A percentile compares a stretch with the other conserved stretches of the same genome.
Evolutionary conservation across 2,113 vertebrate species (phyloP).

Genomic region (Actenoides hombroni): DNA sequence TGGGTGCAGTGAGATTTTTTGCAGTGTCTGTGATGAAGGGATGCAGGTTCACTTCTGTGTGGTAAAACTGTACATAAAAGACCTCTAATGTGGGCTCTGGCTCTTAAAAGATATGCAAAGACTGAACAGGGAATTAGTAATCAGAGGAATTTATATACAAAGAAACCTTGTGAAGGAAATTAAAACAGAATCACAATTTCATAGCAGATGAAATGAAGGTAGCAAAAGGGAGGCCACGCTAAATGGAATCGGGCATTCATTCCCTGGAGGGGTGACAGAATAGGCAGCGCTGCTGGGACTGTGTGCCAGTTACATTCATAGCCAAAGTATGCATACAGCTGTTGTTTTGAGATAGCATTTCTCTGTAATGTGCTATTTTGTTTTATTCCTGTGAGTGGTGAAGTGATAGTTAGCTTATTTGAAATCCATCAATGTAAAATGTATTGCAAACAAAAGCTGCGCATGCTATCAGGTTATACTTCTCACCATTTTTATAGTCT

Average conservation of each 20-base stretch:
- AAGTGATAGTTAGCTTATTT: constrained; percentile 20
- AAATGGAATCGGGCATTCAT: background rate
- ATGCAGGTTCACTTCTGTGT: background rate
- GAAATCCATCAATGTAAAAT: constrained; percentile 42
- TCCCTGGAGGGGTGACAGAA: background rate
- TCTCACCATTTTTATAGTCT: background rate
- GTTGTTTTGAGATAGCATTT: constrained; percentile 54
- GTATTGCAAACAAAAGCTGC: background rate
- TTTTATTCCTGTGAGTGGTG: constrained; percentile 10
- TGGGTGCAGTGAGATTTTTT: background rate
- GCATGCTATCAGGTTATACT: background rate
- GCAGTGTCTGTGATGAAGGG: background rate
- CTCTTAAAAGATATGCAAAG: background rate
- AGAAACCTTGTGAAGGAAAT: background rate
- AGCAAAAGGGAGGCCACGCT: background rate
- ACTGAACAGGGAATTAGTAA: background rate
- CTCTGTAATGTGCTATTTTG: constrained; percentile 30
- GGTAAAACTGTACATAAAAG: background rate
- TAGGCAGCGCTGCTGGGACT: background rate
- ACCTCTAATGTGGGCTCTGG: background rate
- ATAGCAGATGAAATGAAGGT: background rate
- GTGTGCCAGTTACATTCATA: background rate
- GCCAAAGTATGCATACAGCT: constrained; percentile 26
- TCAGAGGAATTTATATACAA: background rate
- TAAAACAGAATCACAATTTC: background rate